Evolutionary conservation across 2,797 vertebrate genomes (phyloP), one percentile per base, ranked within the genome.

Genomic region (Anguilla anguilla): DNA sequence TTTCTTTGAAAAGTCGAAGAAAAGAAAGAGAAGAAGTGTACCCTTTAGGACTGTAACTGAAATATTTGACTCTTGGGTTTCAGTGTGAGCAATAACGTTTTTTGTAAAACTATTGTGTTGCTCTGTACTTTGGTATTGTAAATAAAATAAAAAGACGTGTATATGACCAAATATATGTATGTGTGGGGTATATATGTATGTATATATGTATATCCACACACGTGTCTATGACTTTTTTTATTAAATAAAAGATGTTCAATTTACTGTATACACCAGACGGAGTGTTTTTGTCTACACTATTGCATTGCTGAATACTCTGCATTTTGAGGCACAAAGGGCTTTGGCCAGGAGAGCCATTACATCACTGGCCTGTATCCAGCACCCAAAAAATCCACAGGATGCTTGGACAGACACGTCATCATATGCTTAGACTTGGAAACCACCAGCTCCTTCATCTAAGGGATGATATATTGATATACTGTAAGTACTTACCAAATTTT

Each of bases 81-180:
- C 31, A 86, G 67, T 88, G 25, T n/a, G 31, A 86, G 59, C 59
- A 88, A 86, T 88, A 86, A 85, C 84, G 22, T 46, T 81, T 77
- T 84, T 46, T 86, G 85, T 87, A 53, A 83, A 46, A 86, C 69
- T 31, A 72, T 82, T 85, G 84, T 64, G 83, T 86, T 61, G 81
- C 59, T 79, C 25, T 57, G 61, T 84, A 85, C 55, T 39, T 53
- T 72, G 84, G 43, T 59, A 72, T 51, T 88, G 87, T 88, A 89
- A 88, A 89, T 89, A 89, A 85, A 86, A 82, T 84, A 77, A 43
- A 81, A 59, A 88, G 87, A 91, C 89, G 69, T 89, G 88, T 82
- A 88, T 87, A 67, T 81, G 85, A 55, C n/a, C 87, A 89, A 91
- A 88, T 90, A 91, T 88, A 91, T 91, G 88, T 85, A 74, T 88